Evolutionary conservation across 1,140 invertebrate genomes (phyloP).

Genomic region (Pseudomyrmex cubaensis): DNA sequence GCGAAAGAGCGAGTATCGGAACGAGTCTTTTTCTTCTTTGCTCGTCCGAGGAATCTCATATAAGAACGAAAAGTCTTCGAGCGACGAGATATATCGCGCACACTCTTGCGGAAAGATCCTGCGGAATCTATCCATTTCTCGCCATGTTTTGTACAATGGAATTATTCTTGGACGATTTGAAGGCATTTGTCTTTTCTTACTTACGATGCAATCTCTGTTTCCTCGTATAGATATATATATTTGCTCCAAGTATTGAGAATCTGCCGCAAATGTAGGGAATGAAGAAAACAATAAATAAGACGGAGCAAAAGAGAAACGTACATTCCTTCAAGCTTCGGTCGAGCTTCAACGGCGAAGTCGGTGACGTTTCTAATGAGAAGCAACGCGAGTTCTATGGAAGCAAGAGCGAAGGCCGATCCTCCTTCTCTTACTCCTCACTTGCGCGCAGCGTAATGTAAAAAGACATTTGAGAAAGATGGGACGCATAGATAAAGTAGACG

Average conservation of each 20-base stretch:
- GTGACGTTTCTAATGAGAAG: constrained; percentile 54
- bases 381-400: constrained; percentile 38
- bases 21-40: constrained; percentile 2
- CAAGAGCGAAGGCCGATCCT: not conserved
- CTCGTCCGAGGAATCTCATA: constrained; percentile 39
- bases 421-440: not conserved
- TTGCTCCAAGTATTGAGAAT: constrained; percentile 45
- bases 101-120: not conserved
- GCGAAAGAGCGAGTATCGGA: constrained; percentile 8
- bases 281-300: constrained; percentile 14
- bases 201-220: constrained; percentile 25
- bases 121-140: constrained; percentile 37
- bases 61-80: constrained; percentile 22
- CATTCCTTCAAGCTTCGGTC: constrained; percentile 39
- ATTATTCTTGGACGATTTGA: constrained; percentile 48
- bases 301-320: constrained; percentile 3
- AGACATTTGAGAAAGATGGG: constrained; percentile 46
- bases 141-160: constrained; percentile 34
- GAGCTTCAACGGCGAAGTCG: constrained; percentile 25
- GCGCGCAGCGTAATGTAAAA: constrained; percentile 47
- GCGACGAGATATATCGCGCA: constrained; percentile 33
- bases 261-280: not conserved
- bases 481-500: constrained; percentile 43
- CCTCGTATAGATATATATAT: constrained; percentile 14
- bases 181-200: constrained; percentile 47